These are phyloP conservation scores for Rhingia rostrata DNA, from an alignment of 2,888 invertebrate species.

Conservation along the genomic window DNA sequence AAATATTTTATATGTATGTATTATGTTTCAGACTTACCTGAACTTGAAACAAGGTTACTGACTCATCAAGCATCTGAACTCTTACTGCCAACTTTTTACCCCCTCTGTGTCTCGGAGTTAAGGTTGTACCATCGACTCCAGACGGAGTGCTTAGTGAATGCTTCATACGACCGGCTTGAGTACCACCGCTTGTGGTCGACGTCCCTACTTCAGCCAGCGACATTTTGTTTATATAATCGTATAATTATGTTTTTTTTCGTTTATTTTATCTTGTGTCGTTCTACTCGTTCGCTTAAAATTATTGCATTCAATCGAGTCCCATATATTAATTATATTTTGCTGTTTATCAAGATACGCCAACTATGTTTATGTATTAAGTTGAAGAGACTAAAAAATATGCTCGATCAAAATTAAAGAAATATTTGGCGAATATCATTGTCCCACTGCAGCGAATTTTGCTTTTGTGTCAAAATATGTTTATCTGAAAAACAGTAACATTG, in stretches of 20 bases:
- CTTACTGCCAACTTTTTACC: slow-evolving; percentile 95
- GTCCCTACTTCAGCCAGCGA: slow-evolving; percentile 82
- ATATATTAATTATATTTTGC: slow-evolving; percentile 14
- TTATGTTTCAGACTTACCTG: slow-evolving; percentile 86
- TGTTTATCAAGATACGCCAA: slow-evolving; percentile 8
- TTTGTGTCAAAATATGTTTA: slow-evolving; percentile 28
- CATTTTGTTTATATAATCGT: slow-evolving; percentile 75
- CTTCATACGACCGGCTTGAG: slow-evolving; percentile 87
- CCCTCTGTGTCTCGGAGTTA: slow-evolving; percentile 91
- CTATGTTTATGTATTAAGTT: slow-evolving; percentile 22
- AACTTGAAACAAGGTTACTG: slow-evolving; percentile 94
- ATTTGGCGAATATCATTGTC: slow-evolving; percentile 46
- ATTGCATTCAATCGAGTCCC: neutral
- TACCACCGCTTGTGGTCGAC: slow-evolving; percentile 75
- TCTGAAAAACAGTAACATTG: slow-evolving; percentile 23
- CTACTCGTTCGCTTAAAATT: slow-evolving; percentile 8
- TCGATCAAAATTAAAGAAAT: slow-evolving; percentile 16
- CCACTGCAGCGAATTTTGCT: slow-evolving; percentile 32
- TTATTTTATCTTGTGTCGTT: neutral
- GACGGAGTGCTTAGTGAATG: slow-evolving; percentile 93
- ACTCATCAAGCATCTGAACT: slow-evolving; percentile 95
- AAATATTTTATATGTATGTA: neutral
- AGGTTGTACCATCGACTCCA: slow-evolving; percentile 88
- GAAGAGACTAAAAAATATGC: slow-evolving; percentile 19
- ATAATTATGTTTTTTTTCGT: neutral